These are phyloP conservation scores for Auanema freiburgensis DNA, from an alignment of 2,888 invertebrate genomes.

Conservation along the genomic window DNA sequence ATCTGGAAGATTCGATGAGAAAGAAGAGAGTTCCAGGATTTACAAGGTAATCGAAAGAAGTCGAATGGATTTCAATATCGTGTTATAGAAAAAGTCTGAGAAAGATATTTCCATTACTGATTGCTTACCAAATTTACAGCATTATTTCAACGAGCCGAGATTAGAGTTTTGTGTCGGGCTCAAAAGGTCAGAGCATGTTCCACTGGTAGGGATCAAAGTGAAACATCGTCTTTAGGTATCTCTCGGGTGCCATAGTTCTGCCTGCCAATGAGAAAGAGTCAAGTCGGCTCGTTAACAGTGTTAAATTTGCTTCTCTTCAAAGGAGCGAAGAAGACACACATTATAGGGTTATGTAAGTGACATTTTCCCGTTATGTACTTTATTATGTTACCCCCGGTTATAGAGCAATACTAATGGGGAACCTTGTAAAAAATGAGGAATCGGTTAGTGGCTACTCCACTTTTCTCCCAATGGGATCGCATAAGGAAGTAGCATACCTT, in stretches of 20 bases:
- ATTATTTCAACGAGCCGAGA: constrained; percentile 28
- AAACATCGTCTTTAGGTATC: constrained; percentile 37
- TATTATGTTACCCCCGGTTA: background rate
- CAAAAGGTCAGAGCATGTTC: constrained; percentile 31
- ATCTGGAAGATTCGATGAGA: constrained; percentile 32
- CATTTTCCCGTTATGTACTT: background rate
- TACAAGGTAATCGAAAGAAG: background rate
- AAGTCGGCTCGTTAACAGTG: constrained; percentile 29
- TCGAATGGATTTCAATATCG: background rate
- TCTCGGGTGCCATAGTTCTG: constrained; percentile 44
- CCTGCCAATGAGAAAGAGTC: constrained; percentile 33
- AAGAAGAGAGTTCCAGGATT: constrained; percentile 19
- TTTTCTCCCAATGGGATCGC: constrained; percentile 34
- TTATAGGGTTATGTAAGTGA: constrained; percentile 31
- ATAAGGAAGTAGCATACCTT: constrained; percentile 25
- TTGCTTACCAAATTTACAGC: constrained; percentile 24
- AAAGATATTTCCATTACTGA: constrained; percentile 24
- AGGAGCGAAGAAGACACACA: constrained; percentile 8
- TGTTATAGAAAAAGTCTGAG: constrained; percentile 8
- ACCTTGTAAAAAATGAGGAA: constrained; percentile 26
- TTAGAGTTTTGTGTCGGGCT: constrained; percentile 35
- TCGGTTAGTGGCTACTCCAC: constrained; percentile 36
- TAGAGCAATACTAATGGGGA: constrained; percentile 35
- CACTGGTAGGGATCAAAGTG: too few relatives aligned
- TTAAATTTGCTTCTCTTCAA: constrained; percentile 23